These are phyloP conservation scores for Pachycephus smyrnensis DNA, from an alignment of 2,888 invertebrate species.

Conservation along the genomic window DNA sequence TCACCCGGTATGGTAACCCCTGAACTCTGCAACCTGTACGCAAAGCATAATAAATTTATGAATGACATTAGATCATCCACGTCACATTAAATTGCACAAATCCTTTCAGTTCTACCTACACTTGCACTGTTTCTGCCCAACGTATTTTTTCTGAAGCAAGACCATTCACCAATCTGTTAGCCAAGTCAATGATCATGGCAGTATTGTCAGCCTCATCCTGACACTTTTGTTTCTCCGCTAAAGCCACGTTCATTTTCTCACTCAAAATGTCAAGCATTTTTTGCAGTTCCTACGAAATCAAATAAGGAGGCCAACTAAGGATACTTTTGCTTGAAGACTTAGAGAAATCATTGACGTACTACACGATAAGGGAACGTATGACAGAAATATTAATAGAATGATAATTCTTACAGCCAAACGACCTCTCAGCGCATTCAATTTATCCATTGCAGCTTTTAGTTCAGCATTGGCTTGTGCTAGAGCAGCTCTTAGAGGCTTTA, in stretches of 20 bases:
- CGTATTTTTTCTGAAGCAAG: constrained; percentile 91
- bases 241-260: constrained; percentile 87
- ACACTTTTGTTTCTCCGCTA: constrained; percentile 88
- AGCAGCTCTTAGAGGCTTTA: constrained; percentile 91
- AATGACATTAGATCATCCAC: not conserved
- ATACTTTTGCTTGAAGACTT: constrained; percentile 3
- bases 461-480: constrained; percentile 88
- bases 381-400: not conserved
- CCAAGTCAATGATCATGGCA: constrained; percentile 88
- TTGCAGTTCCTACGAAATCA: constrained; percentile 74
- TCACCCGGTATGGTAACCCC: constrained; percentile 89
- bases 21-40: constrained; percentile 75
- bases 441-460: constrained; percentile 83
- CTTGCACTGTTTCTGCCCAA: constrained; percentile 78
- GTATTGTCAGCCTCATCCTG: constrained; percentile 94
- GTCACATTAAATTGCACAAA: not conserved
- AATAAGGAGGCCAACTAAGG: constrained; percentile 3
- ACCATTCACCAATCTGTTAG: constrained; percentile 92
- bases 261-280: constrained; percentile 81
- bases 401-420: constrained; percentile 71
- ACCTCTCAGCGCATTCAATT: constrained; percentile 80
- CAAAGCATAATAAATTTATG: not conserved
- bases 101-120: constrained; percentile 52
- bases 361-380: not conserved
- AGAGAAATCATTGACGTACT: not conserved